These are phyloP conservation scores for Zaprionus ghesquierei DNA, from an alignment of 1,140 invertebrate genomes.

Conservation along the genomic window DNA sequence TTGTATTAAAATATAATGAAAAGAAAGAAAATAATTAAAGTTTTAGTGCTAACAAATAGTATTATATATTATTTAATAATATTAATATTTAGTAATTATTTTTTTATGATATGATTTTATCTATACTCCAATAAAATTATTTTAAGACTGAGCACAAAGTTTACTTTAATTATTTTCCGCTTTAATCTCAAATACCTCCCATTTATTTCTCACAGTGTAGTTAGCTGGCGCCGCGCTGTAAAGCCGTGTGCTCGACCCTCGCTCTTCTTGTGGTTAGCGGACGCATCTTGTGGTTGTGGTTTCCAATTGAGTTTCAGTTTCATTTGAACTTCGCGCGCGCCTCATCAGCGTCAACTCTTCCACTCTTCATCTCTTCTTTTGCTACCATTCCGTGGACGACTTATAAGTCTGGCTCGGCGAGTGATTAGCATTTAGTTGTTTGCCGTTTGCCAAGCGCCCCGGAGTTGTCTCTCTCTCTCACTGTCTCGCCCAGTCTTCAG, in stretches of 20 bases:
- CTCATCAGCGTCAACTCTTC: constrained; percentile 37
- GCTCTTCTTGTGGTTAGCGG: constrained; percentile 42
- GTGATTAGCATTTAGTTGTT: constrained; percentile 82
- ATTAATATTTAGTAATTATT: too few species aligned
- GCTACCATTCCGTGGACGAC: constrained; percentile 38
- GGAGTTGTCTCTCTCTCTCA: constrained; percentile 33
- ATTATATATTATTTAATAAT: too few species aligned
- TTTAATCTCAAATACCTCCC: not conserved
- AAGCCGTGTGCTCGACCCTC: constrained; percentile 24
- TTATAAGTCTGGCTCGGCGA: constrained; percentile 64
- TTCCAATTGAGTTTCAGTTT: constrained; percentile 52
- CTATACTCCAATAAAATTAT: too few species aligned
- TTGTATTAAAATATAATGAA: too few species aligned
- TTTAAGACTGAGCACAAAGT: too few species aligned
- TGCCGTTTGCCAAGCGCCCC: constrained; percentile 65
- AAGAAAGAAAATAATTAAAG: too few species aligned
- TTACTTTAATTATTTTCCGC: too few species aligned
- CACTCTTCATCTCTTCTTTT: constrained; percentile 6
- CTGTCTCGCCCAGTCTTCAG: not conserved
- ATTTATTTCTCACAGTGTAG: not conserved
- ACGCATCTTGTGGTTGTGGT: constrained; percentile 36
- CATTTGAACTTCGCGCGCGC: constrained; percentile 55
- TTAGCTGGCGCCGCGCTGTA: not conserved
- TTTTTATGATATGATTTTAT: too few species aligned
- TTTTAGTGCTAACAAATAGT: too few species aligned